Evolutionary conservation across 2,888 invertebrate species (phyloP).

Genomic region (Drosophila longiperda): DNA sequence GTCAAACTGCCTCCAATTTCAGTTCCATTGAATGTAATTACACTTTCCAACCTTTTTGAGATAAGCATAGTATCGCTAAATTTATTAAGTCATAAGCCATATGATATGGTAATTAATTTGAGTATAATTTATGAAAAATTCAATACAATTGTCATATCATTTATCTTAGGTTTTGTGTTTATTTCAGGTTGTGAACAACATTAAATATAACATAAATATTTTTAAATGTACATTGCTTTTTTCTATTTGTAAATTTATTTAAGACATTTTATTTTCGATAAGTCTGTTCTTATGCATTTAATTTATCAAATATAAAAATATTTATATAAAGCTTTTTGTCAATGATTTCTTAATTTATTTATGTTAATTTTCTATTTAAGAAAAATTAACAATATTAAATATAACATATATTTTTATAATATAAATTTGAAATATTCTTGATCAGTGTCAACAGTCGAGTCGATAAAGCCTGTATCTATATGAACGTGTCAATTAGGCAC

Average conservation of each 20-base stretch:
- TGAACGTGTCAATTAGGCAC: no score
- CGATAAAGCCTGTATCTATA: no score
- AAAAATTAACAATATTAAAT: neutral
- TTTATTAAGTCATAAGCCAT: neutral
- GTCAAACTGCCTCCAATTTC: neutral
- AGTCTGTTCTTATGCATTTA: neutral
- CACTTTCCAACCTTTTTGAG: slow-evolving; percentile 78
- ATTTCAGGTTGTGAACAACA: neutral
- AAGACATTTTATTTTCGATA: neutral
- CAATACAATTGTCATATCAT: neutral
- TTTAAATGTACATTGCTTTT: neutral
- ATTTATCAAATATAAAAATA: neutral
- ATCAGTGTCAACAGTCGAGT: no score
- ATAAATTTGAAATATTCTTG: no score
- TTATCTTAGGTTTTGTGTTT: neutral
- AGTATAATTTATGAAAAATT: neutral
- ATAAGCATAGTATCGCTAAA: slow-evolving; percentile 58
- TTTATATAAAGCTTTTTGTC: neutral
- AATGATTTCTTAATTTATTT: neutral
- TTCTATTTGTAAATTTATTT: neutral
- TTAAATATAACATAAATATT: neutral
- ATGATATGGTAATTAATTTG: neutral
- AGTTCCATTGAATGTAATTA: slow-evolving; percentile 63
- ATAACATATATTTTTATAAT: neutral
- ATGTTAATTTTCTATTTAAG: neutral